Base-by-base conservation (phyloP, 2,888 invertebrate genomes). In the Bembecia ichneumoniformis region DNA sequence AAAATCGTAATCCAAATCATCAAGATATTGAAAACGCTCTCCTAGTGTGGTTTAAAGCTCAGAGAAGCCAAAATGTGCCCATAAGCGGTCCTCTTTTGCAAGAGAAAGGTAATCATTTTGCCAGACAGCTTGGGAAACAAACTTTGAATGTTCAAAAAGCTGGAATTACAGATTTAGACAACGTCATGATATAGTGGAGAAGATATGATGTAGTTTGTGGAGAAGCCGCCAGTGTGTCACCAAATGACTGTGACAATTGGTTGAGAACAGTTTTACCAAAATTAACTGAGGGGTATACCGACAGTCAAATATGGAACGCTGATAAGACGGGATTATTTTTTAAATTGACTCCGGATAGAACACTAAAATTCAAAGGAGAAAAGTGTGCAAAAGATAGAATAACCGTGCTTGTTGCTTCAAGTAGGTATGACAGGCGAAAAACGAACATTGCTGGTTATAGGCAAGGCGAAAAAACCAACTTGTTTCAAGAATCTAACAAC, bases 301-400 rank as follows among this genome's bases (percentile, higher is more conserved):
- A 44, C 35, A 49, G 44, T 34, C 35, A 49, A 43, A 49, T 49
- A 45, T 45, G 45, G 45, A 62, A 60, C 53, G 58, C 58, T 28
- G 61, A 59, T 52, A 55, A 62, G 48, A 59, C 58, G 7, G 59
- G 58, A 5, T 28, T 60, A 17, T 60, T 60, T 53, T 59, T 55
- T 51, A 59, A 60, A 2, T 45, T 45, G n/a, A 45, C 45, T 15
- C 15, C 45, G 5, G 45, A 45, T 5, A 45, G 2, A 17, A 45
- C 45, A 5, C n/a, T 16, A 43, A 52, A 46, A n/a, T 35, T 47
- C 48, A 54, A 51, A 51, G 20, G 46, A 51, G 52, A 44, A 45
- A 53, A 50, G 28, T 40, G 43, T n/a, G 17, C 49, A 45, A 49
- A 49, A 49, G 46, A 45, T 11, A 49, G 46, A 49, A 49, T 49